A percentile compares a stretch with the other conserved stretches of the same genome.
phyloP scores from a whole-genome alignment of 2,888 invertebrate species.

The Lomographa bimaculata region DNA sequence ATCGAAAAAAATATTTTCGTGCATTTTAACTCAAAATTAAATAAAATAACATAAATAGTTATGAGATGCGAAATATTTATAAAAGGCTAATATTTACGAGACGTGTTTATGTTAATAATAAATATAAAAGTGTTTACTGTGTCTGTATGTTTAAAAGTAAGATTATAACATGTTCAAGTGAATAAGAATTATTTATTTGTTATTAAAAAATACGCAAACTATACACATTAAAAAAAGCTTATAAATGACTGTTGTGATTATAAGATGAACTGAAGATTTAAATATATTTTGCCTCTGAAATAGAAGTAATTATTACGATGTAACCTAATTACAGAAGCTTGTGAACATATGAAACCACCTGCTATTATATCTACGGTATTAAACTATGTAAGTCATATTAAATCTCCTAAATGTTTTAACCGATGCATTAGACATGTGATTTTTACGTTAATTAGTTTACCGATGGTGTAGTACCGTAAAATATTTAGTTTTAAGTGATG shows the following conservation, averaged over 20 bases:
- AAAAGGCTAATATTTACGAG: conserved; percentile 29
- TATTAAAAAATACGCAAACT: conserved; percentile 25
- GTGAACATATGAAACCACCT: conserved; percentile 4
- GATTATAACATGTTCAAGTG: conserved; percentile 24
- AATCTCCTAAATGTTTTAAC: conserved; percentile 21
- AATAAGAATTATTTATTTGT: conserved; percentile 33
- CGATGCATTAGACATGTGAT: conserved; percentile 34
- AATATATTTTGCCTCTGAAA: conserved; percentile 37
- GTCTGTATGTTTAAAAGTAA: conserved; percentile 35
- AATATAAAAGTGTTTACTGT: conserved; percentile 42
- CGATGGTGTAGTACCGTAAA: conserved; percentile 32
- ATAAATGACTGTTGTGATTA: conserved; percentile 49
- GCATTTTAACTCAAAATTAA: conserved; percentile 1
- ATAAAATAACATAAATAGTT: conserved; percentile 18
- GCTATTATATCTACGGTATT: conserved; percentile 24
- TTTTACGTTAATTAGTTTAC: conserved; percentile 25
- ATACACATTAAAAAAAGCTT: conserved; percentile 52
- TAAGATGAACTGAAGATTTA: conserved; percentile 49
- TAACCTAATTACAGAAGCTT: neutral
- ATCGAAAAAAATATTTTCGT: too few species aligned
- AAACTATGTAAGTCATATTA: conserved; percentile 25
- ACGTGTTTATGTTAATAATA: conserved; percentile 38
- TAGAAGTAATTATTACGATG: too few species aligned
- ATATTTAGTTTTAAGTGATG: conserved; percentile 33
- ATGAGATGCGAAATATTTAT: conserved; percentile 38